Evolutionary conservation across 2,888 invertebrate genomes (phyloP), one percentile per base, ranked within the genome.

Genomic region (Trissolcus japonicus): DNA sequence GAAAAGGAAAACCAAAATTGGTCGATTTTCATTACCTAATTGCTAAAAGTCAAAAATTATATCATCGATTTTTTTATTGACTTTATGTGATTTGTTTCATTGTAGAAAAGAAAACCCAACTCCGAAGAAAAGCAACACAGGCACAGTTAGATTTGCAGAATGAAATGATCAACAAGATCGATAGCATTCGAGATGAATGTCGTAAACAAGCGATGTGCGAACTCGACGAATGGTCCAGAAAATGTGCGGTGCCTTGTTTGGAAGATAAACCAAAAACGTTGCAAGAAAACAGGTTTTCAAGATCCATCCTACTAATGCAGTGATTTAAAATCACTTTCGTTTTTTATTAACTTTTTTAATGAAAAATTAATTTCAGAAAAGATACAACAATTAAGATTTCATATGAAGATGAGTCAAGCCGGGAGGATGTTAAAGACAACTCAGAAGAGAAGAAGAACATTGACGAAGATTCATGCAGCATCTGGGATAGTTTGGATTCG

Each of bases 181-280:
- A 94, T 72, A 86, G 89, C 0, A 90, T 93, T 56, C 92, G 92
- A 84, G 91, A 93, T 79, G 85, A 87, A 0, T 93, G 94, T 85
- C 91, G 93, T 79, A 89, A 90, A 55, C 91, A 91, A 83, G 94
- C 94, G 2, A 92, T 94, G 90, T 90, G 91, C 0, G 92, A 94
- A 78, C 88, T 95, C 50, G 92, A 94, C 83, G 89, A 91, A 66
- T 94, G 92, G 92, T 90, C 91, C 81, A 81, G 83, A 3, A 84
- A 85, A 50, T 79, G 83, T 57, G 81, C 83, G 79, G 69, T 83
- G 48, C 86, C 87, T 14, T 72, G 57, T 57, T 71, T 76, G 14
- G 51, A 77, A n/a, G 55, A 68, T 25, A 51, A 62, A 29, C 6
- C 13, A 3, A 63, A 59, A 55, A 21, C 59, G 2, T 79, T 85